phyloP scores from a whole-genome alignment of 2,113 vertebrate genomes.

The Callorhinus ursinus region DNA sequence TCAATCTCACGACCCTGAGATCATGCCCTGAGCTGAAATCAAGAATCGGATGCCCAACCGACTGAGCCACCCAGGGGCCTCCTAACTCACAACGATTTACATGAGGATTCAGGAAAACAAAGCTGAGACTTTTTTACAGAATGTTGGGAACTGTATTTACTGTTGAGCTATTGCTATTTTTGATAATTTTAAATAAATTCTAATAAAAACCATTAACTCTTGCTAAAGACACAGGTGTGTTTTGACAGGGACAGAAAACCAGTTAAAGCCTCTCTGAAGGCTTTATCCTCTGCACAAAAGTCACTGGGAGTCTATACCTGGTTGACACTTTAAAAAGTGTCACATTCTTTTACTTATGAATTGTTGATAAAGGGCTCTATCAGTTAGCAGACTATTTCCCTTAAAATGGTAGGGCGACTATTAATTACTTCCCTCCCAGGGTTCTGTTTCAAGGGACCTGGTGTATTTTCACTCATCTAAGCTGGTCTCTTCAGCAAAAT shows the following conservation, averaged over 20 bases:
- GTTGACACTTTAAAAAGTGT: neutral
- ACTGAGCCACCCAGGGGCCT: neutral
- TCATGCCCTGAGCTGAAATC: neutral
- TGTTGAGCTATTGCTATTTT: neutral
- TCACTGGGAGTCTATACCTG: neutral
- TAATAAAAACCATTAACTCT: neutral
- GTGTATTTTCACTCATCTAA: neutral
- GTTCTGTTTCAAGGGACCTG: conserved; percentile 6
- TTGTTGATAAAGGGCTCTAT: neutral
- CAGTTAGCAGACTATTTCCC: neutral
- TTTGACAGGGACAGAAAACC: neutral
- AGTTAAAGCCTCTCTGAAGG: neutral
- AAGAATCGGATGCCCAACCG: neutral
- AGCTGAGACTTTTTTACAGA: neutral
- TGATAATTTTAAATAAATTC: conserved; percentile 5
- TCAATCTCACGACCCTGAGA: neutral
- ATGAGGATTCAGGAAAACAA: neutral
- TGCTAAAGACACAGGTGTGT: neutral
- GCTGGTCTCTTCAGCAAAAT: neutral
- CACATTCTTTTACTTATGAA: neutral
- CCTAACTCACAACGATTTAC: neutral
- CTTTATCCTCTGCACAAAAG: neutral
- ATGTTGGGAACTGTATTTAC: neutral
- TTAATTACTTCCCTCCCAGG: conserved; percentile 5
- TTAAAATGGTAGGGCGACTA: neutral